These are phyloP conservation scores for Nipponia nippon DNA, from an alignment of 2,113 vertebrate genomes.

Conservation along the genomic window DNA sequence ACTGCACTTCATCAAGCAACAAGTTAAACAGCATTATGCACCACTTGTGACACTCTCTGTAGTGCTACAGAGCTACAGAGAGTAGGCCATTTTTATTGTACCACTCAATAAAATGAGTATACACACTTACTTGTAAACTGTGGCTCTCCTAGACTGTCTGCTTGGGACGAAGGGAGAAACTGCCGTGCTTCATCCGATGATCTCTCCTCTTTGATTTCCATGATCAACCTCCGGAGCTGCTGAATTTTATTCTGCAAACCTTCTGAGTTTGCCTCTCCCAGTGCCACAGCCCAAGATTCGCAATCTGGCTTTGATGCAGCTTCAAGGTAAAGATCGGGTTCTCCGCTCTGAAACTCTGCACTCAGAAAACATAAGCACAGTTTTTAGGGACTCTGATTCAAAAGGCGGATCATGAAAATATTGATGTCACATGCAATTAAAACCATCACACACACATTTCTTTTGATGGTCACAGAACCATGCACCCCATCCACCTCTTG, in stretches of 20 bases:
- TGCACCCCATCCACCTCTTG: neutral
- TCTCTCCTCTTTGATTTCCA: constrained; percentile 80
- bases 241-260: constrained; percentile 36
- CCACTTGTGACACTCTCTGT: too few species aligned
- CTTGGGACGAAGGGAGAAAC: constrained; percentile 67
- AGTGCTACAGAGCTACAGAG: neutral
- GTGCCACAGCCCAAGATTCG: constrained; percentile 28
- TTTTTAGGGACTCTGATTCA: neutral
- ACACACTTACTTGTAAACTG: constrained; percentile 73
- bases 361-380: constrained; percentile 35
- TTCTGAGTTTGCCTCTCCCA: constrained; percentile 22
- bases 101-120: neutral
- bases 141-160: constrained; percentile 43
- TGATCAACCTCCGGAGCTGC: constrained; percentile 54
- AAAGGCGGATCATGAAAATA: constrained; percentile 49
- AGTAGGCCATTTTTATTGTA: neutral
- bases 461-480: neutral
- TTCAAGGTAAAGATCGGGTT: constrained; percentile 47
- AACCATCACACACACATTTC: constrained; percentile 51
- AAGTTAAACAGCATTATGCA: neutral
- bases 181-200: constrained; percentile 69
- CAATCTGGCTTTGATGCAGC: constrained; percentile 7
- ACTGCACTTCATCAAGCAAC: neutral
- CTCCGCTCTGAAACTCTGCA: constrained; percentile 67
- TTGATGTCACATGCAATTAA: constrained; percentile 55